Evolutionary conservation across 2,888 invertebrate species (phyloP), one percentile per base, ranked within the genome.

Genomic region (Heterodera filipjevi): DNA sequence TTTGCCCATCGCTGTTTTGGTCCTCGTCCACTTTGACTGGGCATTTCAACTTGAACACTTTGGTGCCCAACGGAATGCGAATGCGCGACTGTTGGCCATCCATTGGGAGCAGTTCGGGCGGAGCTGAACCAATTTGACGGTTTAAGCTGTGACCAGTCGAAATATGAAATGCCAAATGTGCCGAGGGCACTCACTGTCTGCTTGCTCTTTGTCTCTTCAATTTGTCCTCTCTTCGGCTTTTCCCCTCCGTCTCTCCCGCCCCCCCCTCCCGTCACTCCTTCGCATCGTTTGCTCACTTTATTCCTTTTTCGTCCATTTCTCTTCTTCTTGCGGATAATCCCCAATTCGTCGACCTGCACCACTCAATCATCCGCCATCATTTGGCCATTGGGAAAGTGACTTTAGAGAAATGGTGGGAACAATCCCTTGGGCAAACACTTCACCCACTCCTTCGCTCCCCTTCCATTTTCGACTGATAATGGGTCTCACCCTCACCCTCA

Each of bases 31-130:
- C 71, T 53, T 77, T 75, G 49, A 87, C 84, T 27, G 87, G 87
- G 76, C 87, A 87, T n/a, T 77, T 76, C 66, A 87, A 79, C 66
- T 83, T 83, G 84, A 87, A 87, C 46, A 83, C 82, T 74, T 85
- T 85, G 35, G 87, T 84, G 32, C 86, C 87, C 39, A 85, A 76
- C 39, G 86, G 83, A 39, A 87, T 79, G 22, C 87, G 87, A 32
- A 75, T 75, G 46, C 66, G 75, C 44, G 75, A 75, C 46, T 75
- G 75, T 64, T 59, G 75, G 64, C 75, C 75, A 30, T 75, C 75
- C 46, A 75, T 30, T 22, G 75, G 83, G 75, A 82, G 80, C 44
- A 86, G 74, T 77, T 83, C 80, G 68, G 87, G 87, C 19, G 87
- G 87, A 30, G 79, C 87, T 87, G 81, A 77, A 85, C 83, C 27